A percentile compares a stretch with the other conserved stretches of the same genome.
These are phyloP conservation scores for Strix uralensis DNA, from an alignment of 2,113 vertebrate species.

Conservation along the genomic window DNA sequence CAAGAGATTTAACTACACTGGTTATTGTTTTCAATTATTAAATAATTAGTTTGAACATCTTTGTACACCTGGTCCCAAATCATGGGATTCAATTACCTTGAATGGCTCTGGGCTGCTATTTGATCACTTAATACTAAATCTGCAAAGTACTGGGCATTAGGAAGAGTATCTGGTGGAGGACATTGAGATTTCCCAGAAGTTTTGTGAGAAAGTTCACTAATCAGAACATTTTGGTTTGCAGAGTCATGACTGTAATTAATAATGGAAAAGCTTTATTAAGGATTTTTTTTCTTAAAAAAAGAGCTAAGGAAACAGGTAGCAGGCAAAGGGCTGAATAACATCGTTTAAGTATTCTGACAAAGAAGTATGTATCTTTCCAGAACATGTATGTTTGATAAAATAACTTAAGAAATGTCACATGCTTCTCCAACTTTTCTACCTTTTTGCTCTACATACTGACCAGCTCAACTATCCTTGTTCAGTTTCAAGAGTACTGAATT, in stretches of 20 bases:
- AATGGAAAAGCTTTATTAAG: slow-evolving; percentile 52
- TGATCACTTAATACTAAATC: slow-evolving; percentile 64
- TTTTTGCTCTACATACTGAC: background rate
- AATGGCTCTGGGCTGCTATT: slow-evolving; percentile 51
- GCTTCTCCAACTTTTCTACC: background rate
- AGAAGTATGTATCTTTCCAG: background rate
- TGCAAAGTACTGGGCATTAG: slow-evolving; percentile 36
- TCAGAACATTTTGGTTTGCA: slow-evolving; percentile 37
- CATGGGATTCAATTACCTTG: slow-evolving; percentile 67
- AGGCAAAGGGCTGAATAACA: background rate
- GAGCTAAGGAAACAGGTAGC: background rate
- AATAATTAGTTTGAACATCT: slow-evolving; percentile 81
- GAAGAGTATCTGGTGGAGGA: slow-evolving; percentile 27
- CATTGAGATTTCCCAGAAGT: slow-evolving; percentile 63
- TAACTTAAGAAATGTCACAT: background rate
- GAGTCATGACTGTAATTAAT: slow-evolving; percentile 49
- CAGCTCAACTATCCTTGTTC: background rate
- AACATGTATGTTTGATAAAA: background rate
- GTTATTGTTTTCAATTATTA: slow-evolving; percentile 85
- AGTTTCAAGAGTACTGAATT: background rate
- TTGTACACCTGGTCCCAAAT: slow-evolving; percentile 76
- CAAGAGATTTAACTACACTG: slow-evolving; percentile 78
- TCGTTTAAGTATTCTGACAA: background rate
- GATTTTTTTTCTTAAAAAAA: background rate
- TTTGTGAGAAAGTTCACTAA: slow-evolving; percentile 58